Evolutionary conservation across 2,888 invertebrate genomes (phyloP), one percentile per base, ranked within the genome.

Genomic region (Biston stratarius): DNA sequence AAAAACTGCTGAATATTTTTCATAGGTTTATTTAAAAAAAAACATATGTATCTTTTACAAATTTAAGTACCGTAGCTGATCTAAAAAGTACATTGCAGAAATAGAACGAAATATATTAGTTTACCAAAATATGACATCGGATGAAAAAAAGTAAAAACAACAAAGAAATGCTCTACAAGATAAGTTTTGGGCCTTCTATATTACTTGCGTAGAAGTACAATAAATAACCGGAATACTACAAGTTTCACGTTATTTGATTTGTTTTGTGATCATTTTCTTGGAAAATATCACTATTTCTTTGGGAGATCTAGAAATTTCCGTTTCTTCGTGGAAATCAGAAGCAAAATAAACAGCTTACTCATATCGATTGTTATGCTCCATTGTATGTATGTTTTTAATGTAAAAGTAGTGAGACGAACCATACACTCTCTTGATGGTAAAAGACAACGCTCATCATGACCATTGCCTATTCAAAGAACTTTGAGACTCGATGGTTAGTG

Each of bases 81-180:
- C 24, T 24, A 38, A 38, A 38, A 14, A 53, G 15, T 52, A 38
- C 38, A 38, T 51, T 34, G 14, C 8, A 12, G 34, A 51, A 52
- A 52, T 36, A 14, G n/a, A 36, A 36, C 6, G 5, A 8, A 14
- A 34, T 12, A 33, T 49, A 51, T 36, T 53, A 6, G 11, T 40
- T 24, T 38, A 47, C 45, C n/a, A 14, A 36, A 14, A 34, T 12
- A 45, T 58, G 10, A 38, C 9, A 34, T 56, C 14, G 2, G 36
- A 58, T 38, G 59, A n/a, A 49, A 42, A n/a, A n/a, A n/a, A n/a
- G n/a, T n/a, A n/a, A n/a, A 58, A 59, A 49, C 40, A 42, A 59
- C 38, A 51, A 59, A 38, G 36, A 48, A 48, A 34, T 57, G n/a
- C 9, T 34, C 44, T 47, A 58, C 38, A 38, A 48, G 12, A 55